phyloP scores from a whole-genome alignment of 2,113 vertebrate genomes.

The Garra rufa region DNA sequence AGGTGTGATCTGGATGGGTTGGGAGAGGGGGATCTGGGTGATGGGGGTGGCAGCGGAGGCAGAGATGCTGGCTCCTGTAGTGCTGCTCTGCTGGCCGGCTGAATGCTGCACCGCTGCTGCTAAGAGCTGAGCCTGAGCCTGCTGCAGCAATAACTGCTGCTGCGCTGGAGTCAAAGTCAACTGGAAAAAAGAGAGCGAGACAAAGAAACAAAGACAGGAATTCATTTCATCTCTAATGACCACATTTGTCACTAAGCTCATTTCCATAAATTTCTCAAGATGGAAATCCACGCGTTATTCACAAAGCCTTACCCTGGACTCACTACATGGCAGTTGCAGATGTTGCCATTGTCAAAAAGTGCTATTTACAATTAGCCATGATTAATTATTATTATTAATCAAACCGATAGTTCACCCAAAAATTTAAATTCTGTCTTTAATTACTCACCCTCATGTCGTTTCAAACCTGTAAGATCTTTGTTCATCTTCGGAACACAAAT shows the following conservation, averaged over 20 bases:
- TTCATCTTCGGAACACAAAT: too few relatives aligned
- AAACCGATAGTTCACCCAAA: too few relatives aligned
- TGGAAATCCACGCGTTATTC: not conserved
- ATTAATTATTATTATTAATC: not conserved
- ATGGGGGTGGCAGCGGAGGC: constrained; percentile 97
- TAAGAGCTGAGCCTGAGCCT: constrained; percentile 97
- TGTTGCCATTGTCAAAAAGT: not conserved
- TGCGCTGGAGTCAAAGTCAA: constrained; percentile 94
- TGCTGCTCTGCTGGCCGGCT: constrained; percentile 93
- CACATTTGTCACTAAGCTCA: not conserved
- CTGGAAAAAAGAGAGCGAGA: constrained; percentile 68
- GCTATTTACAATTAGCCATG: not conserved
- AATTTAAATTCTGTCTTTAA: too few relatives aligned
- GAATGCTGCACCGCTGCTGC: constrained; percentile 98
- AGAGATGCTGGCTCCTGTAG: constrained; percentile 96
- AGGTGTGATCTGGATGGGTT: constrained; percentile 96
- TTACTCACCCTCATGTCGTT: too few relatives aligned
- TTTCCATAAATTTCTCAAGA: not conserved
- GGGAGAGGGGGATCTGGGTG: constrained; percentile 95
- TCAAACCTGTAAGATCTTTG: too few relatives aligned
- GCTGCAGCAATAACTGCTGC: constrained; percentile 95
- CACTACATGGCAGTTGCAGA: not conserved
- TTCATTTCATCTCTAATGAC: not conserved
- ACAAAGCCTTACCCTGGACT: not conserved
- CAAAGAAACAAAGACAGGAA: not conserved